These are phyloP conservation scores for Dichetophora obliterata DNA, from an alignment of 2,888 invertebrate species.

Conservation along the genomic window DNA sequence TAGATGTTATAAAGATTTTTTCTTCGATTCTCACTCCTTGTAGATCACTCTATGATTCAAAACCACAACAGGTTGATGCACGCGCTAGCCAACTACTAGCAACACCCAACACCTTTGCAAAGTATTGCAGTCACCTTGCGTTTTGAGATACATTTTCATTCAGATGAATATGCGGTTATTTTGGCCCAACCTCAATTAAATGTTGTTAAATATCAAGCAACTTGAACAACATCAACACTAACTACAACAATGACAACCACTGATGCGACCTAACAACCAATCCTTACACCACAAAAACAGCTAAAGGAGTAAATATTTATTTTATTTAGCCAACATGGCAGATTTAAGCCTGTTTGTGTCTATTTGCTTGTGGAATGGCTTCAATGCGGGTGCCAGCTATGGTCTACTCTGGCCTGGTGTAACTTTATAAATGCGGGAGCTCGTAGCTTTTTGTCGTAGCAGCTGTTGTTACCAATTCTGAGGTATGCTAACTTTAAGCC, in stretches of 20 bases:
- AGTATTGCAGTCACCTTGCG: too few relatives aligned
- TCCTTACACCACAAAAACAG: too few relatives aligned
- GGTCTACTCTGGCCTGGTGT: neutral
- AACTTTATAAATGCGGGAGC: constrained; percentile 65
- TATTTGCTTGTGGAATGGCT: constrained; percentile 24
- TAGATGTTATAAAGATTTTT: too few relatives aligned
- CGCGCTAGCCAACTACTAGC: too few relatives aligned
- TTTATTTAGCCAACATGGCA: neutral
- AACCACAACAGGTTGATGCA: too few relatives aligned
- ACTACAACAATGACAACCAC: too few relatives aligned
- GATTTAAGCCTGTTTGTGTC: neutral
- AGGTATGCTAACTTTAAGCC: neutral
- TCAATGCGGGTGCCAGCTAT: constrained; percentile 35
- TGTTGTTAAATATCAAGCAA: too few relatives aligned
- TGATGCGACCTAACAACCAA: too few relatives aligned
- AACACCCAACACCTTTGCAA: too few relatives aligned
- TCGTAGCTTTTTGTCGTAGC: constrained; percentile 35
- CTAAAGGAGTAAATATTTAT: too few relatives aligned
- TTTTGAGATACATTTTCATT: constrained; percentile 8
- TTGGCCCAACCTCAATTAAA: too few relatives aligned
- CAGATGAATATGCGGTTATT: neutral
- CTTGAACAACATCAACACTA: too few relatives aligned
- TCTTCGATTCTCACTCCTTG: neutral
- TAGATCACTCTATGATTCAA: neutral
- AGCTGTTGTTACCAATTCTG: constrained; percentile 11